phyloP scores from a whole-genome alignment of 1,140 invertebrate species.

The Lordiphosa stackelbergi region DNA sequence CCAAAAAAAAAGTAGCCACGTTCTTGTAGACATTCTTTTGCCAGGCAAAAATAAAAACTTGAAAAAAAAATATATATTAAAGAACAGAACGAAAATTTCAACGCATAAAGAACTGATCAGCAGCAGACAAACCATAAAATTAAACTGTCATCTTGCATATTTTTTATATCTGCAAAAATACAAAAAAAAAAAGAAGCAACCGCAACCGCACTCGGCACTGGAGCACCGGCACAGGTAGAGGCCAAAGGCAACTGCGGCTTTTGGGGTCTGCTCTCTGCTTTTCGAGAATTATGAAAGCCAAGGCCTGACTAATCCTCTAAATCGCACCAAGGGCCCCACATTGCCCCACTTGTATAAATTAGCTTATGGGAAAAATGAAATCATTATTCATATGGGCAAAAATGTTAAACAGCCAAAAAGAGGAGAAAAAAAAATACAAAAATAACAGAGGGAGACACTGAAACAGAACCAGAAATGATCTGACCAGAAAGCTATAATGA shows the following conservation, averaged over 20 bases:
- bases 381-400: slow-evolving; percentile 73
- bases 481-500: not conserved
- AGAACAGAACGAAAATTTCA: slow-evolving; percentile 47
- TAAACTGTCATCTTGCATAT: slow-evolving; percentile 77
- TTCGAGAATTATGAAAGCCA: slow-evolving; percentile 75
- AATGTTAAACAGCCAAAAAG: slow-evolving; percentile 63
- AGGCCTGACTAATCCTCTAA: slow-evolving; percentile 77
- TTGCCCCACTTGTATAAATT: slow-evolving; percentile 75
- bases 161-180: slow-evolving; percentile 66
- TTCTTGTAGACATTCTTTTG: slow-evolving; percentile 44
- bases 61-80: not conserved
- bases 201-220: slow-evolving; percentile 8
- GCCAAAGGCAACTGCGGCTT: slow-evolving; percentile 14
- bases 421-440: slow-evolving; percentile 15
- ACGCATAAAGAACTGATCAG: slow-evolving; percentile 76
- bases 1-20: slow-evolving; percentile 52
- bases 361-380: slow-evolving; percentile 76
- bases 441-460: slow-evolving; percentile 14
- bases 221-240: slow-evolving; percentile 43
- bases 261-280: slow-evolving; percentile 21
- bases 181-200: slow-evolving; percentile 10
- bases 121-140: slow-evolving; percentile 77
- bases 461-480: slow-evolving; percentile 10
- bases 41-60: slow-evolving; percentile 19
- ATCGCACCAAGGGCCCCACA: slow-evolving; percentile 64